Evolutionary conservation across 2,113 vertebrate species (phyloP).

Genomic region (Varanus salvator): DNA sequence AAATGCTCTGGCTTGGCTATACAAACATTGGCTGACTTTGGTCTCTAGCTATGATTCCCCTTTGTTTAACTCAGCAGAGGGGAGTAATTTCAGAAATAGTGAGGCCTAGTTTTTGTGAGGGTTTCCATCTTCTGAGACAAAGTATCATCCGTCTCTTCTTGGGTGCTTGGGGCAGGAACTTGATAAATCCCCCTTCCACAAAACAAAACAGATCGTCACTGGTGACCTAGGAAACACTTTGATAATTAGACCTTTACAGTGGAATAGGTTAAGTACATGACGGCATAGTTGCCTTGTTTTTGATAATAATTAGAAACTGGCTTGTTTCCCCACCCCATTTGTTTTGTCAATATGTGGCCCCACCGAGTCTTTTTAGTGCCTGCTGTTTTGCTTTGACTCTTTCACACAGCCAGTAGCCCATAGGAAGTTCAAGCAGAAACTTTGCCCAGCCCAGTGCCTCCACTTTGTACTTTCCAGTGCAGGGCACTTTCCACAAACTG

Average conservation of each 20-base stretch:
- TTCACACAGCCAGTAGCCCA: conserved; percentile 42
- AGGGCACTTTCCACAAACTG: not conserved
- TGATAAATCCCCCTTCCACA: no score
- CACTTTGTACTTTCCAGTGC: not conserved
- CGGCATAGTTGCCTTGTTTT: not conserved
- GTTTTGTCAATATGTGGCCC: no score
- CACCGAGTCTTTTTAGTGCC: not conserved
- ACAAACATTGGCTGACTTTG: not conserved
- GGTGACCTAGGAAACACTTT: not conserved
- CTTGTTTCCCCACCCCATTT: not conserved
- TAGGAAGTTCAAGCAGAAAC: conserved; percentile 51
- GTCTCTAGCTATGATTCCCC: not conserved
- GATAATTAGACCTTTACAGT: not conserved
- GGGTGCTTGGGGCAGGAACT: not conserved
- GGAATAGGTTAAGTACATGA: not conserved
- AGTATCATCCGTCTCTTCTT: not conserved
- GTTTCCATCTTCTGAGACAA: not conserved
- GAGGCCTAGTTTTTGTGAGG: not conserved
- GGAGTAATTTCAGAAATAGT: not conserved
- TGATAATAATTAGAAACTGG: not conserved
- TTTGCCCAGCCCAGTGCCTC: not conserved
- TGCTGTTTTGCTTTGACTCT: not conserved
- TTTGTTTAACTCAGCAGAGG: not conserved
- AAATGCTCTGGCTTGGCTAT: not conserved
- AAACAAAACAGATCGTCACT: not conserved